Conservation (phyloP, 2,888 invertebrate genomes). For the Antheraea assamensis region DNA sequence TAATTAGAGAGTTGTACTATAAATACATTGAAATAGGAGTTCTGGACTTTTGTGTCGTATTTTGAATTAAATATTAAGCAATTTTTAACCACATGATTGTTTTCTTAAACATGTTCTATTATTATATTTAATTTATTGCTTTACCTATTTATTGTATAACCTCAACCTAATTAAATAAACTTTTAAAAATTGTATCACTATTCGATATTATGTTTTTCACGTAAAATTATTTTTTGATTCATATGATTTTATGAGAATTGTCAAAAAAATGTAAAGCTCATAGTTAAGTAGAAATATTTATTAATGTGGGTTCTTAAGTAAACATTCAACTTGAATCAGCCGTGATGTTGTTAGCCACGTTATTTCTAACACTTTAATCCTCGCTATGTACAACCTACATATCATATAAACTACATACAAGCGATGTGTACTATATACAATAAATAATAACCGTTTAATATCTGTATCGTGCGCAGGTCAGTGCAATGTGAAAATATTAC, state of each 20-base stretch:
- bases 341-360: neutral
- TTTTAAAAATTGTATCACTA: neutral
- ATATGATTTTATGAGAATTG: neutral
- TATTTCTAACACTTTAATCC: neutral
- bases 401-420: neutral
- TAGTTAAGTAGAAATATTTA: neutral
- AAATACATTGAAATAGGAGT: neutral
- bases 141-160: no score
- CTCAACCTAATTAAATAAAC: neutral
- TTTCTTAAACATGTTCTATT: neutral
- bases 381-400: neutral
- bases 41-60: neutral
- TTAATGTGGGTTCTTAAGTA: neutral
- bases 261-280: neutral
- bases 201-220: neutral
- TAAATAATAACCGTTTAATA: constrained; percentile 30
- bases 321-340: neutral
- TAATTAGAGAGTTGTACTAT: constrained; percentile 25
- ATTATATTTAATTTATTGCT: neutral
- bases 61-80: neutral
- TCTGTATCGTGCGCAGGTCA: constrained; percentile 48
- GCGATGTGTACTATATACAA: neutral
- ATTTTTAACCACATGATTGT: neutral
- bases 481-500: constrained; percentile 46
- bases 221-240: neutral